These are phyloP conservation scores for Melitaea cinxia DNA, from an alignment of 1,140 invertebrate species.

Conservation along the genomic window DNA sequence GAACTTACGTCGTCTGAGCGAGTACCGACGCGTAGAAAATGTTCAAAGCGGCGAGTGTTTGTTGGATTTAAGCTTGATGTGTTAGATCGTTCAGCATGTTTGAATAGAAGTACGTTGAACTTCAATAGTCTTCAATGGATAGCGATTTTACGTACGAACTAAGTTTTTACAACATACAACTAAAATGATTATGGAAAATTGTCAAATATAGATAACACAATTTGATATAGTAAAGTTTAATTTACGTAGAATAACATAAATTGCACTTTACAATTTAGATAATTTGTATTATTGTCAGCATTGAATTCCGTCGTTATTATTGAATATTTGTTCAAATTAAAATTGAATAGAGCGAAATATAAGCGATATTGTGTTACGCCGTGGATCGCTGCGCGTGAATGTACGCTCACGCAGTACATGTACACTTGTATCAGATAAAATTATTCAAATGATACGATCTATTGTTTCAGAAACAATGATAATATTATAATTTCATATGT, in stretches of 20 bases:
- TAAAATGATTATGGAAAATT: no score
- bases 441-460: constrained; percentile 80
- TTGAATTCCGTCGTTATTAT: not conserved
- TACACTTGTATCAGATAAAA: constrained; percentile 76
- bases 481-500: constrained; percentile 76
- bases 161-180: not conserved
- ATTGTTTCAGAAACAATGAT: constrained; percentile 78
- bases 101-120: constrained; percentile 8
- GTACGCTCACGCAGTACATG: constrained; percentile 55
- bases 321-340: not conserved
- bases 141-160: not conserved
- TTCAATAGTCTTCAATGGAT: not conserved
- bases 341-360: not conserved
- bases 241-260: not conserved
- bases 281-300: not conserved
- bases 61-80: constrained; percentile 13
- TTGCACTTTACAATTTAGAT: not conserved
- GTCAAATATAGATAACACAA: not conserved
- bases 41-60: constrained; percentile 13
- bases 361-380: not conserved
- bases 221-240: not conserved
- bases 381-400: constrained; percentile 24
- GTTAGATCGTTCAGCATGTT: constrained; percentile 8
- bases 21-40: constrained; percentile 45
- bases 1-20: constrained; percentile 46